A percentile compares a stretch with the other conserved stretches of the same genome.
Evolutionary conservation across 2,113 vertebrate species (phyloP).

Genomic region (Sinocyclocheilus rhinocerous): DNA sequence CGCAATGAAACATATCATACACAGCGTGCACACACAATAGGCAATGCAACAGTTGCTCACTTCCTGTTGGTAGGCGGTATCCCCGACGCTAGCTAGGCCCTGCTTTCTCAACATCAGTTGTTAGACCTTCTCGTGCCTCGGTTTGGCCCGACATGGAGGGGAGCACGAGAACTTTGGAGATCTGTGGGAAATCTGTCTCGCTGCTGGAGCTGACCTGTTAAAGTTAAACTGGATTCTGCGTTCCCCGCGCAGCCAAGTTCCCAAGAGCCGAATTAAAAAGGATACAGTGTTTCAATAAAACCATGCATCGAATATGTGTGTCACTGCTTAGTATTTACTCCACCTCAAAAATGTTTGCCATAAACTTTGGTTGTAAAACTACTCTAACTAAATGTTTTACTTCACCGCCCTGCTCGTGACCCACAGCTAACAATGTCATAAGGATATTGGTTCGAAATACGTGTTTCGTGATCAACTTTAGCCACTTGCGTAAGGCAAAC

Average conservation of each 20-base stretch:
- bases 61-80: slow-evolving; percentile 58
- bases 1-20: background rate
- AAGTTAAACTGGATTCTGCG: background rate
- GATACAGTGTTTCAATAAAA: slow-evolving; percentile 24
- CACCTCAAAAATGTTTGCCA: slow-evolving; percentile 15
- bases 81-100: slow-evolving; percentile 50
- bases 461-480: background rate
- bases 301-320: slow-evolving; percentile 8
- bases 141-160: background rate
- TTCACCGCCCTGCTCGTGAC: background rate
- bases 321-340: background rate
- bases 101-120: slow-evolving; percentile 40
- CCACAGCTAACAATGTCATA: background rate
- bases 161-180: background rate
- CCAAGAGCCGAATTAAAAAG: background rate
- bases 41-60: slow-evolving; percentile 57
- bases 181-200: background rate
- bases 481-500: background rate
- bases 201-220: background rate
- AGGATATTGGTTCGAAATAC: background rate
- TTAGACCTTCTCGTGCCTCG: slow-evolving; percentile 36
- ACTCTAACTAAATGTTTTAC: slow-evolving; percentile 12
- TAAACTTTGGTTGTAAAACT: slow-evolving; percentile 13
- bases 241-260: background rate
- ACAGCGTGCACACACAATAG: slow-evolving; percentile 22